Conservation (phyloP, 2,113 vertebrate genomes). For the Australoheros scitulus region DNA sequence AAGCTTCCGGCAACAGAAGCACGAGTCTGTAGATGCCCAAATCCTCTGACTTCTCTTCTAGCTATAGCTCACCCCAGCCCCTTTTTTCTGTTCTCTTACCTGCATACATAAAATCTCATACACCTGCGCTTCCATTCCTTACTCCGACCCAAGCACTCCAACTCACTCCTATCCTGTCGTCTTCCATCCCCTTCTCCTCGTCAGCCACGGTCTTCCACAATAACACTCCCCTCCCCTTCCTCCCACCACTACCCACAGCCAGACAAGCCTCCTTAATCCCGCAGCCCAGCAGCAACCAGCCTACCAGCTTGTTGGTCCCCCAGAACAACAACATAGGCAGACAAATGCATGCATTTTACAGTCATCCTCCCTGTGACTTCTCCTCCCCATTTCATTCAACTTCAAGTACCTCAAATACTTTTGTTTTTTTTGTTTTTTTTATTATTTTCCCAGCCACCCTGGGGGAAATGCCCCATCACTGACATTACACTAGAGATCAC, state of each 20-base stretch:
- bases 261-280: conserved; percentile 81
- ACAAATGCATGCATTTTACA: conserved; percentile 35
- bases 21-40: neutral
- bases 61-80: neutral
- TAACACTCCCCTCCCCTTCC: conserved; percentile 71
- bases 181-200: conserved; percentile 38
- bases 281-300: conserved; percentile 72
- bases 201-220: conserved; percentile 66
- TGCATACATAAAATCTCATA: neutral
- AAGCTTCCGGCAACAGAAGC: conserved; percentile 15
- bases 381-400: conserved; percentile 36
- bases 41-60: neutral
- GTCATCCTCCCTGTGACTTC: conserved; percentile 34
- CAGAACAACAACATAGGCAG: conserved; percentile 70
- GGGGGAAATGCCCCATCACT: neutral
- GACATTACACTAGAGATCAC: conserved; percentile 73
- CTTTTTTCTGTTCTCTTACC: neutral
- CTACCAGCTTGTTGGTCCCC: conserved; percentile 72
- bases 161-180: conserved; percentile 45
- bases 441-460: no score
- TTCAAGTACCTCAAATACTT: conserved; percentile 4
- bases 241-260: conserved; percentile 71
- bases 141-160: conserved; percentile 17
- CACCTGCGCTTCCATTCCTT: conserved; percentile 5
- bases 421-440: neutral